These are phyloP conservation scores for Falco rusticolus DNA, from an alignment of 2,797 vertebrate species.

Conservation along the genomic window DNA sequence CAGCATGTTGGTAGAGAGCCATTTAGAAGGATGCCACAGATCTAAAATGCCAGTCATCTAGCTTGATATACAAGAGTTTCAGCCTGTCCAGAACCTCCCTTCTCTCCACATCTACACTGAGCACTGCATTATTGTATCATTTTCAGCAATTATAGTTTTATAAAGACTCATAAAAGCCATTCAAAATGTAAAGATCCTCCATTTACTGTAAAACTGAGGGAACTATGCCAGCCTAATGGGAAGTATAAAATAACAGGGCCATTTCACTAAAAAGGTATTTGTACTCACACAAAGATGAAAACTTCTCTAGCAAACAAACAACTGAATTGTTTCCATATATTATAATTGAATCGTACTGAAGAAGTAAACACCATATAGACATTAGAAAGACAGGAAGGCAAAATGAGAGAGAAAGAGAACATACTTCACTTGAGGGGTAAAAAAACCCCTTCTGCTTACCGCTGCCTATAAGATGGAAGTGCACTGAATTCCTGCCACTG, in stretches of 20 bases:
- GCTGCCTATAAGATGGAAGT: neutral
- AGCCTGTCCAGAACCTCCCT: neutral
- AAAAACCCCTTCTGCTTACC: neutral
- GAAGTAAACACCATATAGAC: neutral
- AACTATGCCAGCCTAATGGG: slow-evolving; percentile 43
- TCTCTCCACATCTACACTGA: neutral
- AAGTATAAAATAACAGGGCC: slow-evolving; percentile 31
- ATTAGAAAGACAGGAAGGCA: neutral
- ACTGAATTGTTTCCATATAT: neutral
- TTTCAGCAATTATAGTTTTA: slow-evolving; percentile 51
- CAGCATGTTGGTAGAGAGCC: neutral
- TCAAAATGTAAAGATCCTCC: slow-evolving; percentile 39
- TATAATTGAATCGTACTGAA: neutral
- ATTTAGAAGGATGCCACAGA: neutral
- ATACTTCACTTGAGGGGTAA: neutral
- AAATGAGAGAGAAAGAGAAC: neutral
- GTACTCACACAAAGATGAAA: neutral
- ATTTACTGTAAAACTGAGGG: slow-evolving; percentile 28
- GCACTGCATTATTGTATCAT: slow-evolving; percentile 33
- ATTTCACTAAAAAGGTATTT: slow-evolving; percentile 15
- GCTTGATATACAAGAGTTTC: neutral
- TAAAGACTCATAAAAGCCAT: slow-evolving; percentile 40
- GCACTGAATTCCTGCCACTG: neutral
- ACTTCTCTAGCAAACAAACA: slow-evolving; percentile 30
- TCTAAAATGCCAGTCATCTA: neutral